phyloP scores from a whole-genome alignment of 2,113 vertebrate genomes.

The Ursus arctos region DNA sequence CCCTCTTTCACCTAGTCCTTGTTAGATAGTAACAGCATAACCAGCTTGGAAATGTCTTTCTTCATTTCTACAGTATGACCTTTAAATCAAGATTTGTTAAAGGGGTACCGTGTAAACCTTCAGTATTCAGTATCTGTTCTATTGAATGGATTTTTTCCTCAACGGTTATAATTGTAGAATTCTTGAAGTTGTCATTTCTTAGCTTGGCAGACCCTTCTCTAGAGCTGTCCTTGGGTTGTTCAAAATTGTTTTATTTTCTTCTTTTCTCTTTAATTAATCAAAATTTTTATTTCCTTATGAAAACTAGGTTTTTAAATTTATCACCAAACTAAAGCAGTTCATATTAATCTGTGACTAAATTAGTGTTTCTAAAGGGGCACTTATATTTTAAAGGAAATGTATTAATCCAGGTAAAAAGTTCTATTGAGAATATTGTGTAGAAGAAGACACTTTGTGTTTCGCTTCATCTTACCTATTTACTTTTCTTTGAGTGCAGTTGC shows the following conservation, averaged over 20 bases:
- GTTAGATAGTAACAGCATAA: not conserved
- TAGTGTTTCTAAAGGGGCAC: not conserved
- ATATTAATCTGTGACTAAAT: not conserved
- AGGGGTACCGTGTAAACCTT: not conserved
- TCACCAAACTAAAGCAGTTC: not conserved
- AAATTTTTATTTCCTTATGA: not conserved
- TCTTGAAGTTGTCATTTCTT: not conserved
- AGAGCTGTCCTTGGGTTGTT: not conserved
- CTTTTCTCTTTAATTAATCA: not conserved
- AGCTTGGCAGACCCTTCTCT: not conserved
- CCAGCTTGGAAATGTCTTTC: not conserved
- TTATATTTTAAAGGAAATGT: not conserved
- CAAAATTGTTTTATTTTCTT: not conserved
- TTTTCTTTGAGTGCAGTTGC: not conserved
- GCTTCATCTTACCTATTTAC: not conserved
- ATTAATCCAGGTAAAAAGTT: slow-evolving; percentile 3
- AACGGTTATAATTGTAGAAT: not conserved
- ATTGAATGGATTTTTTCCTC: not conserved
- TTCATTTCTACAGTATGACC: not conserved
- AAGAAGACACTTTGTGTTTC: not conserved
- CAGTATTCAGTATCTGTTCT: not conserved
- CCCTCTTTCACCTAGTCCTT: not conserved
- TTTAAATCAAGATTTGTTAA: not conserved
- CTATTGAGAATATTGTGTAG: not conserved
- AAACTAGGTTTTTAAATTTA: not conserved